A percentile compares a stretch with the other conserved stretches of the same genome.
These are phyloP conservation scores for Colossoma macropomum DNA, from an alignment of 2,113 vertebrate species.

Conservation along the genomic window DNA sequence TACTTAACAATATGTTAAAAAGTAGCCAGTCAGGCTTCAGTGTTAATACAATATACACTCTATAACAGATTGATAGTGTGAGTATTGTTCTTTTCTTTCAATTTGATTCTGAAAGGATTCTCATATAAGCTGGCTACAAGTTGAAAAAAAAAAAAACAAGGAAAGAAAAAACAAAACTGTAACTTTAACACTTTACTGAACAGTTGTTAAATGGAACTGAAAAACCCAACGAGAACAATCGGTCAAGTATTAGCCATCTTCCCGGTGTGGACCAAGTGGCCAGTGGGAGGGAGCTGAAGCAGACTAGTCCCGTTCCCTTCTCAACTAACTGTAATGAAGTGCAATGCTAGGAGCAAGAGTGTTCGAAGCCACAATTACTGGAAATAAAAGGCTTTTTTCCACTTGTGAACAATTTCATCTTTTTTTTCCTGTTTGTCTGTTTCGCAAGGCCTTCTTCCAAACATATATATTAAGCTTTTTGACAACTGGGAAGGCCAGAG, in stretches of 20 bases:
- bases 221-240: constrained; percentile 76
- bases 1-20: constrained; percentile 99
- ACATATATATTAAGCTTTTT: constrained; percentile 79
- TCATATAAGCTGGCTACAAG: constrained; percentile 90
- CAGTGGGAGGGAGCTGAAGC: constrained; percentile 75
- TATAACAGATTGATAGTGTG: constrained; percentile 95
- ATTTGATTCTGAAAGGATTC: constrained; percentile 91
- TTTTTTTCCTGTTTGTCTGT: constrained; percentile 61
- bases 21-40: constrained; percentile 98
- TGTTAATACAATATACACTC: constrained; percentile 99
- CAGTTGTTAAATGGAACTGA: constrained; percentile 85
- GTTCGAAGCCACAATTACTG: constrained; percentile 83
- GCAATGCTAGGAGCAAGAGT: constrained; percentile 79
- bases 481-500: constrained; percentile 78
- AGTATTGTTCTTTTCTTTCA: constrained; percentile 89
- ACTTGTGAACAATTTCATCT: constrained; percentile 44
- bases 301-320: constrained; percentile 80
- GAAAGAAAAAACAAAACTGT: constrained; percentile 77
- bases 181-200: constrained; percentile 91
- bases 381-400: constrained; percentile 78
- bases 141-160: constrained; percentile 73
- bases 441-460: constrained; percentile 74
- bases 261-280: constrained; percentile 66
- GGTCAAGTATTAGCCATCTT: constrained; percentile 84
- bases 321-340: constrained; percentile 78